Conservation (phyloP, 2,888 invertebrate genomes). For the Oeneis ivallda region DNA sequence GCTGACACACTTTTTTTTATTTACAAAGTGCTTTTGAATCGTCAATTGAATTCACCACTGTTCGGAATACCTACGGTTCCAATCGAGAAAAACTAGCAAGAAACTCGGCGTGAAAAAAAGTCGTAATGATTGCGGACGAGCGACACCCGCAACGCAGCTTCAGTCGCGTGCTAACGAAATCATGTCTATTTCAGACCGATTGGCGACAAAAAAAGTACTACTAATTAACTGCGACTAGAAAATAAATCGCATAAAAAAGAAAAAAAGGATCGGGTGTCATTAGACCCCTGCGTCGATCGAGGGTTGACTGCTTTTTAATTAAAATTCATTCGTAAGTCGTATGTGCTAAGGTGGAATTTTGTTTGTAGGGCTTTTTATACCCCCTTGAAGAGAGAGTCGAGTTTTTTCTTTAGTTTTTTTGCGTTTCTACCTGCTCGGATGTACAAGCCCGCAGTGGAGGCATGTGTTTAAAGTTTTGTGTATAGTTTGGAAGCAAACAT, state of each 20-base stretch:
- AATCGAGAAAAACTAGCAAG: too few species aligned
- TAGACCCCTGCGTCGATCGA: slow-evolving; percentile 64
- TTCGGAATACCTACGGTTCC: too few species aligned
- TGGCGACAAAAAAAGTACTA: slow-evolving; percentile 51
- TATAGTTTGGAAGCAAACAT: slow-evolving; percentile 29
- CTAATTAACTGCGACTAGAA: slow-evolving; percentile 65
- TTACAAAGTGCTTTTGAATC: too few species aligned
- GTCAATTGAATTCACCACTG: too few species aligned
- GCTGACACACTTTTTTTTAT: too few species aligned
- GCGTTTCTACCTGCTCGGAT: slow-evolving; percentile 62
- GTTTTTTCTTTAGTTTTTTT: slow-evolving; percentile 50
- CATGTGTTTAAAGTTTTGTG: slow-evolving; percentile 39
- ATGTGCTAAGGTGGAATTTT: slow-evolving; percentile 40
- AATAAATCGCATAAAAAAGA: slow-evolving; percentile 46
- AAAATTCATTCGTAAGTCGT: slow-evolving; percentile 29
- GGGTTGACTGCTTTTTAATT: slow-evolving; percentile 25
- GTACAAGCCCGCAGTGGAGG: slow-evolving; percentile 40
- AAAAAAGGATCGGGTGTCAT: slow-evolving; percentile 63
- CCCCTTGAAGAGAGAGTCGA: slow-evolving; percentile 48
- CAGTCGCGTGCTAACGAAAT: slow-evolving; percentile 33
- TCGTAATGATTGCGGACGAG: too few species aligned
- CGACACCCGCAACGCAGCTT: background rate
- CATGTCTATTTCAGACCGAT: slow-evolving; percentile 38
- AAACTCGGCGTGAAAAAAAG: too few species aligned
- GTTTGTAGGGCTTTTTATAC: slow-evolving; percentile 40